Conservation (phyloP, 1,140 invertebrate species). For the Maniola jurtina region DNA sequence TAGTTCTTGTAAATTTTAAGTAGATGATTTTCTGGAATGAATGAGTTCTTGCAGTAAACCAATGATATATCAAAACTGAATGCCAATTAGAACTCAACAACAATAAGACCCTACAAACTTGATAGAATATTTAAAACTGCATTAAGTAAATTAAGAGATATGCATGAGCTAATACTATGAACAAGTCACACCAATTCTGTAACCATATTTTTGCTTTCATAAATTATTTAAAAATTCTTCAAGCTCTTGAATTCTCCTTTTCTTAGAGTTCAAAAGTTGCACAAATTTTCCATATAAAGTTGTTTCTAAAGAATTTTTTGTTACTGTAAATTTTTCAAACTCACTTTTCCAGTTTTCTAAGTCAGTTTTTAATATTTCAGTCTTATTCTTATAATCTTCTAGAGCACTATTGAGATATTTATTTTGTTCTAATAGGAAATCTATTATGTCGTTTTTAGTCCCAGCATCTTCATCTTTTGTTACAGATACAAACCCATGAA, state of each 20-base stretch:
- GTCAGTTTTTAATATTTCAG: conserved; percentile 37
- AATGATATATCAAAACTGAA: too few relatives aligned
- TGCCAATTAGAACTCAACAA: too few relatives aligned
- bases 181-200: too few relatives aligned
- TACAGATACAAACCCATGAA: conserved; percentile 53
- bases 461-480: conserved; percentile 30
- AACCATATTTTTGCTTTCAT: neutral
- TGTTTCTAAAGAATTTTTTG: conserved; percentile 52
- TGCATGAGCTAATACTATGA: too few relatives aligned
- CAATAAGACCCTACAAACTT: too few relatives aligned
- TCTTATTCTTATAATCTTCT: conserved; percentile 33
- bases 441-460: conserved; percentile 49
- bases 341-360: conserved; percentile 47
- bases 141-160: too few relatives aligned
- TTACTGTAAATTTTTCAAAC: conserved; percentile 48
- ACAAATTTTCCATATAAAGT: conserved; percentile 61
- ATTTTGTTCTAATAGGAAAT: conserved; percentile 52
- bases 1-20: too few relatives aligned
- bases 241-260: conserved; percentile 53
- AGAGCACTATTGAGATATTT: conserved; percentile 35
- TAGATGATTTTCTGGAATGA: too few relatives aligned
- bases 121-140: too few relatives aligned
- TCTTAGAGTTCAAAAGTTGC: conserved; percentile 61
- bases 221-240: conserved; percentile 31
- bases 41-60: too few relatives aligned